Evolutionary conservation across 2,888 invertebrate species (phyloP), one percentile per base, ranked within the genome.

Genomic region (Chloromyia formosa): DNA sequence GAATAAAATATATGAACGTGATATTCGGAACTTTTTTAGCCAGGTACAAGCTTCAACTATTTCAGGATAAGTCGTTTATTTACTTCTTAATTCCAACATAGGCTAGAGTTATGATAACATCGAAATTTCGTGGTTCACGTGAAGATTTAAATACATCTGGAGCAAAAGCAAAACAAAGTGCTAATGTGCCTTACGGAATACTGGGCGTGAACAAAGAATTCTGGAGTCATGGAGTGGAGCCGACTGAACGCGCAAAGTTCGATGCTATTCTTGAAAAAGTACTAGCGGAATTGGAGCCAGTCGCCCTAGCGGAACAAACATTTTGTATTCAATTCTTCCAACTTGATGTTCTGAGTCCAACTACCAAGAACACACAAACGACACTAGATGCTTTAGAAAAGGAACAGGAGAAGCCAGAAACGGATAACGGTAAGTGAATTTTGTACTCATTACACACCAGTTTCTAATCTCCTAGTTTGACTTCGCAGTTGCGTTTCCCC

Each of bases 251-350:
- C 27, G 85, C 87, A 75, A 85, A 87, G 61, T 90, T 88, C 79
- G 92, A 93, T 82, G 88, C 92, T 76, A 88, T 94, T 69, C 87
- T 96, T 75, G 95, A 96, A 83, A 91, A 93, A 84, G 94, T 97
- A 72, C 87, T 99, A 75, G 93, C 93, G 16, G 93, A 96, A 82
- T 88, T 98, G 78, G 96, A 97, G 83, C 94, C 94, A 2, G 91
- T 96, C 74, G 97, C 97, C 82, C 88, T 97, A 78, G 93, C 94
- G 23, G 98, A 98, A 84, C 97, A 98, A 86, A 93, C 95, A 79
- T 98, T 98, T 86, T 97, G 97, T 83, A 91, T 94, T 18, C 89
- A 91, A 77, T 98, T 98, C 87, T 96, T 98, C 84, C 94, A 94
- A 84, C 87, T 96, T 80, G 93, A 93, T 81, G 88, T 88, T 78